A percentile compares a stretch with the other conserved stretches of the same genome.
Conservation (phyloP, 1,140 invertebrate species). For the Trypoxylus dichotomus region DNA sequence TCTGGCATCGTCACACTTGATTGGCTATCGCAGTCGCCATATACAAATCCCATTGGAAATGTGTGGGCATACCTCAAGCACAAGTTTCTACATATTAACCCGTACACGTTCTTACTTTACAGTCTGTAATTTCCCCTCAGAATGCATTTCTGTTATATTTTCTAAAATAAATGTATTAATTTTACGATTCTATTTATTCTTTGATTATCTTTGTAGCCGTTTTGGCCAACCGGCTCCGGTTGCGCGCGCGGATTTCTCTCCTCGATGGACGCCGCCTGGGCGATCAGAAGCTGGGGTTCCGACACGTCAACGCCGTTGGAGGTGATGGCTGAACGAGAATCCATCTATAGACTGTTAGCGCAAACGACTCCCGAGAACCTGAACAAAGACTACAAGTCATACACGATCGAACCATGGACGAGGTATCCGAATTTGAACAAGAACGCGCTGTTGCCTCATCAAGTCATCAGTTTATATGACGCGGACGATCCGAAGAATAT, state of each 20-base stretch:
- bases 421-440: constrained; percentile 70
- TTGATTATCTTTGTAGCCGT: constrained; percentile 66
- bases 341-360: constrained; percentile 73
- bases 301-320: constrained; percentile 69
- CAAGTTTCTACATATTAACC: too few relatives aligned
- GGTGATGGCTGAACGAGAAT: constrained; percentile 92
- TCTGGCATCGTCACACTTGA: too few relatives aligned
- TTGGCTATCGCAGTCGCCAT: too few relatives aligned
- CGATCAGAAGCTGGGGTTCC: constrained; percentile 82
- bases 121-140: too few relatives aligned
- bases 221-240: constrained; percentile 98
- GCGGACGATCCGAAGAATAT: constrained; percentile 61
- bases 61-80: too few relatives aligned
- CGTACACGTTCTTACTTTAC: too few relatives aligned
- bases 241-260: constrained; percentile 96
- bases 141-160: too few relatives aligned
- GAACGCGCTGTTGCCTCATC: constrained; percentile 59
- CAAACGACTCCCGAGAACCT: constrained; percentile 97
- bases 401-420: constrained; percentile 89
- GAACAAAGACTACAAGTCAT: constrained; percentile 82
- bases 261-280: constrained; percentile 95
- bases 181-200: constrained; percentile 33
- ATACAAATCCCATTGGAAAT: too few relatives aligned
- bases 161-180: constrained; percentile 36
- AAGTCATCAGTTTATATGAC: constrained; percentile 63